Evolutionary conservation across 2,113 vertebrate genomes (phyloP), one percentile per base, ranked within the genome.

Genomic region (Macroglossus sobrinus): DNA sequence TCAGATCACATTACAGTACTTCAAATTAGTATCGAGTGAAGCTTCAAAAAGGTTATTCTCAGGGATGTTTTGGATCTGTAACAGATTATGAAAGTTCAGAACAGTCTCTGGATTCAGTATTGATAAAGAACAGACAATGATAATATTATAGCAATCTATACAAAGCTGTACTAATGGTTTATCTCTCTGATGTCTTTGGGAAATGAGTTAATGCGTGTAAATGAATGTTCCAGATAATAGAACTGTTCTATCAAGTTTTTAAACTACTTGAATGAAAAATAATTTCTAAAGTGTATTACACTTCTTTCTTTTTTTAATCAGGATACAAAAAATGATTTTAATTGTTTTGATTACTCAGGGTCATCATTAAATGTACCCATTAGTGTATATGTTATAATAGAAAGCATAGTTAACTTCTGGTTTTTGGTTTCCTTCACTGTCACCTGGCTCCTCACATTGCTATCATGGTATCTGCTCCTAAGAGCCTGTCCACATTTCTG

Each of bases 401-500:
- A 93, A 95, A 88, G 6, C 57, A 76, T 81, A 78, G 40, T 88
- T 92, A 50, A 28, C 35, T 94, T 74, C 80, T 92, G 38, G 69
- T 96, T 88, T 88, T 66, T 93, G 61, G 43, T 94, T 74, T 95
- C 40, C 22, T 95, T 93, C 89, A 50, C 90, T 61, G 11, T 94
- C 79, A 30, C 68, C 74, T 95, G 59, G 21, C 61, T 94, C 40
- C 92, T 85, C 33, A 89, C 38, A 57, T 63, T 93, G 22, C 64
- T 84, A 9, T 74, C 28, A 33, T 84, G 19, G 24, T 91, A 72
- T 72, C 88, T 96, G 79, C 16, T 97, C 55, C 55, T 96, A 72
- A 95, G 1, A 24, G 33, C 97, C 96, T 95, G 64, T 92, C 35
- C 84, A 24, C 72, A 78, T 93, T 97, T 93, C 43, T 90, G 87